Conservation (phyloP, 2,888 invertebrate genomes). For the Pomacea canaliculata region DNA sequence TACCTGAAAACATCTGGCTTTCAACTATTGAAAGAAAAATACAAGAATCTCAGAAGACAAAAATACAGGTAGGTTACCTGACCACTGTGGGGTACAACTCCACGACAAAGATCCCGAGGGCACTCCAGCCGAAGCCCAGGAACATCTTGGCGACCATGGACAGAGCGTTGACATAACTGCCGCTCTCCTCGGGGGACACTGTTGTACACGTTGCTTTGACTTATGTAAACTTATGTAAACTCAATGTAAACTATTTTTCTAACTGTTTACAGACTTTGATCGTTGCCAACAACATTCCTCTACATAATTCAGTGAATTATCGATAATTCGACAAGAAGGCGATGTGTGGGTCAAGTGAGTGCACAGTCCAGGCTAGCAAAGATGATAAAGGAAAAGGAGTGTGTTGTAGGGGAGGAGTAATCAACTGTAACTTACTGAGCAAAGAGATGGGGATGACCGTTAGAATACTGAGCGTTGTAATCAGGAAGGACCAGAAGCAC, state of each 20-base stretch:
- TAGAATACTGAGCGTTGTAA: constrained; percentile 10
- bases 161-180: constrained; percentile 36
- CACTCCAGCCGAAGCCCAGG: constrained; percentile 49
- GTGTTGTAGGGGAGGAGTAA: too few relatives aligned
- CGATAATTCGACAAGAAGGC: too few relatives aligned
- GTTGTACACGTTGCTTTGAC: neutral
- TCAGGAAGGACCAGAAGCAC: neutral
- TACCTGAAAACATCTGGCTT: neutral
- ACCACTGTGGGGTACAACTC: constrained; percentile 58
- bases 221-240: too few relatives aligned
- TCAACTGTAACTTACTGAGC: too few relatives aligned
- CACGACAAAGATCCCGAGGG: constrained; percentile 46
- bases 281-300: too few relatives aligned
- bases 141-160: constrained; percentile 48
- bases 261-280: accelerated
- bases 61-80: constrained; percentile 40
- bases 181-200: constrained; percentile 18
- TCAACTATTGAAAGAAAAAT: neutral
- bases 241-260: too few relatives aligned
- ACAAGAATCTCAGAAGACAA: neutral
- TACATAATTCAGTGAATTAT: too few relatives aligned
- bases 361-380: too few relatives aligned
- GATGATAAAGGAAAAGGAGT: too few relatives aligned
- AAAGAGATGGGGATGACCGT: neutral
- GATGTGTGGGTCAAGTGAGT: too few relatives aligned